Percentiles rank a stretch among this genome's conserved stretches.
Evolutionary conservation across 2,888 invertebrate genomes (phyloP).

Genomic region (Mesorhabditis sp.): DNA sequence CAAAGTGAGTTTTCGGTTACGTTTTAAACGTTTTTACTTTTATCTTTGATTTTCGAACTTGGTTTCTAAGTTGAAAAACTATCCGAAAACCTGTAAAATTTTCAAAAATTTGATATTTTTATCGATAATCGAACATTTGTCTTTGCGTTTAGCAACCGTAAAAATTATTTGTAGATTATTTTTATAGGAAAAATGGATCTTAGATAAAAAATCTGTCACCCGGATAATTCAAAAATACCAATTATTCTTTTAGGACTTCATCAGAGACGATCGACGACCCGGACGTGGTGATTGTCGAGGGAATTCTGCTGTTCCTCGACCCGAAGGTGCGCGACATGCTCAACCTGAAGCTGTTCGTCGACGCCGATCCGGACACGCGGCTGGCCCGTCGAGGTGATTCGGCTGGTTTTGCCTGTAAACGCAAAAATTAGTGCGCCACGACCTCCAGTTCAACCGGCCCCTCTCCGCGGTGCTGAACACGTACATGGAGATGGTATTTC

Average conservation of each 20-base stretch:
- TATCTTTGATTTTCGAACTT: neutral
- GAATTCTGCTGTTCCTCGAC: constrained; percentile 94
- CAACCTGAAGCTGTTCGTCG: constrained; percentile 98
- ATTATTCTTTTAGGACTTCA: constrained; percentile 75
- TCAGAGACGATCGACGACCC: constrained; percentile 87
- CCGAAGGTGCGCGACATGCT: constrained; percentile 87
- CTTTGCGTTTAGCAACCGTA: too few species aligned
- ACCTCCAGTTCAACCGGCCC: constrained; percentile 88
- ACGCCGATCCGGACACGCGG: constrained; percentile 95
- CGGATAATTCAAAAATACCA: constrained; percentile 22
- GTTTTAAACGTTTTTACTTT: neutral
- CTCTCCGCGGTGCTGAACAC: constrained; percentile 89
- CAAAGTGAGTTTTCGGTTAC: constrained; percentile 67
- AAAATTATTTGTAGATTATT: too few species aligned
- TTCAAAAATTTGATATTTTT: too few species aligned
- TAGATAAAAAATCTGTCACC: too few species aligned
- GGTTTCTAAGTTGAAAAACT: too few species aligned
- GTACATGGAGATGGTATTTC: constrained; percentile 67
- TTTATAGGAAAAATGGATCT: too few species aligned
- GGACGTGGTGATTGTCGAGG: constrained; percentile 70
- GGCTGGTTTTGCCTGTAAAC: too few species aligned
- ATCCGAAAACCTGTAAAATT: too few species aligned
- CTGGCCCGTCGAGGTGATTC: constrained; percentile 81
- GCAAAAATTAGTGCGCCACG: constrained; percentile 75
- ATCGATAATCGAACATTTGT: too few species aligned